Base-by-base conservation (phyloP, 2,113 vertebrate genomes). In the Clarias magur region DNA sequence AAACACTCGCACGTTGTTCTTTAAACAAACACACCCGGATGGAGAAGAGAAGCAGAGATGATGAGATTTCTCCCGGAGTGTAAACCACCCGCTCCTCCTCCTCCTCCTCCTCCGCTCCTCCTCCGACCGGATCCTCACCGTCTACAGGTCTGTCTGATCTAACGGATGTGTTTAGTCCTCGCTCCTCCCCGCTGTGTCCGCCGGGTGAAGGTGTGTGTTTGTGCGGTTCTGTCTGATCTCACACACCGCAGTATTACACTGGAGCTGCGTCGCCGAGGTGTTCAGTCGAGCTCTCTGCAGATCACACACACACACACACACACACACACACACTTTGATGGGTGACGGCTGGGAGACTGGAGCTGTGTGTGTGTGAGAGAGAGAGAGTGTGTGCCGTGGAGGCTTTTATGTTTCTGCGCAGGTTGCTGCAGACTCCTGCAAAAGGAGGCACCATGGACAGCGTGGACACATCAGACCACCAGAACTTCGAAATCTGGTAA, bases 281-380 rank as follows among this genome's bases (percentile, higher is more conserved):
- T 76, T 85, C 57, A 75, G 70, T 76, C 57, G 38, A 85, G 72
- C 30, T 76, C 59, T 85, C 30, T 11, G 62, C 72, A 83, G 75
- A 86, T 89, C 82, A 87, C 80, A 86, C 34, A 38, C 34, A 86
- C 80, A 86, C n/a, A n/a, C n/a, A 87, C 80, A 86, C 34, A 38
- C 82, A 87, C 80, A 86, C 34, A 38, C 60, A 82, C 63, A n/a
- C 54, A n/a, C 85, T 89, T 86, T 89, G 85, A 89, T 86, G 27
- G 17, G 23, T 86, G 63, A 30, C 62, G 34, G 27, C 21, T 72
- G 27, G 30, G 81, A 80, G 57, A 83, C 23, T 1, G 38, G 30
- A 57, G 27, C 27, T 17, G 17, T 53, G 42, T 76, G 54, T 86
- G 88, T 89, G 91, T 89, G 63, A 90, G 84, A 91, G 90, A 87